A percentile compares a stretch with the other conserved stretches of the same genome.
phyloP scores from a whole-genome alignment of 1,140 invertebrate species.

The Acromyrmex echinatior region DNA sequence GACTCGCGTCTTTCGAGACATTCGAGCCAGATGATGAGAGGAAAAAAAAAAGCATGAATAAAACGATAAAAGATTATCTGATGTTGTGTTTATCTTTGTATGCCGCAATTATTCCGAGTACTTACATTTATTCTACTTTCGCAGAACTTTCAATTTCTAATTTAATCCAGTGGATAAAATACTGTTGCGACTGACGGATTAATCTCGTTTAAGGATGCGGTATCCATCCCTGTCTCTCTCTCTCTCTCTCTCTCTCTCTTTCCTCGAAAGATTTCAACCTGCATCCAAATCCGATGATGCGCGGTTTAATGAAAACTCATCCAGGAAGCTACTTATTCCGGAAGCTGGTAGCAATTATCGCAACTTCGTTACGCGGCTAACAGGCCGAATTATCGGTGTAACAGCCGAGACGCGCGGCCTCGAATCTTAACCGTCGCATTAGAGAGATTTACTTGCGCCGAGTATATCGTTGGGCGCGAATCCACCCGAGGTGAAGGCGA shows the following conservation, averaged over 20 bases:
- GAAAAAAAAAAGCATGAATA: background rate
- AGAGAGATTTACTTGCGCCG: slow-evolving; percentile 32
- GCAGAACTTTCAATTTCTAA: background rate
- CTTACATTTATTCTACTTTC: background rate
- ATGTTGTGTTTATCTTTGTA: background rate
- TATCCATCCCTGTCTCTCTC: background rate
- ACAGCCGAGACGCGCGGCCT: slow-evolving; percentile 14
- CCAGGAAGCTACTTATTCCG: background rate
- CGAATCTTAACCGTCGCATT: slow-evolving; percentile 48
- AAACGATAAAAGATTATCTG: background rate
- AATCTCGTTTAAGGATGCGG: background rate
- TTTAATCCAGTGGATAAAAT: slow-evolving; percentile 8
- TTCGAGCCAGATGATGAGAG: background rate
- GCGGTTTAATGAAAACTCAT: slow-evolving; percentile 37
- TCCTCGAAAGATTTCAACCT: background rate
- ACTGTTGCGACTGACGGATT: background rate
- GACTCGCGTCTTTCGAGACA: background rate
- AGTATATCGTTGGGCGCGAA: background rate
- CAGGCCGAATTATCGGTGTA: slow-evolving; percentile 37
- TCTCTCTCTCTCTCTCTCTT: background rate
- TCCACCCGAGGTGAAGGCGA: background rate
- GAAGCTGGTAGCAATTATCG: slow-evolving; percentile 44
- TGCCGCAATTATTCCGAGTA: background rate
- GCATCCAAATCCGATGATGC: slow-evolving; percentile 5
- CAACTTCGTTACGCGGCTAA: slow-evolving; percentile 11